Percentiles rank a stretch among this genome's conserved stretches.
These are phyloP conservation scores for Ammodytes marinus DNA, from an alignment of 2,113 vertebrate species.

Conservation along the genomic window DNA sequence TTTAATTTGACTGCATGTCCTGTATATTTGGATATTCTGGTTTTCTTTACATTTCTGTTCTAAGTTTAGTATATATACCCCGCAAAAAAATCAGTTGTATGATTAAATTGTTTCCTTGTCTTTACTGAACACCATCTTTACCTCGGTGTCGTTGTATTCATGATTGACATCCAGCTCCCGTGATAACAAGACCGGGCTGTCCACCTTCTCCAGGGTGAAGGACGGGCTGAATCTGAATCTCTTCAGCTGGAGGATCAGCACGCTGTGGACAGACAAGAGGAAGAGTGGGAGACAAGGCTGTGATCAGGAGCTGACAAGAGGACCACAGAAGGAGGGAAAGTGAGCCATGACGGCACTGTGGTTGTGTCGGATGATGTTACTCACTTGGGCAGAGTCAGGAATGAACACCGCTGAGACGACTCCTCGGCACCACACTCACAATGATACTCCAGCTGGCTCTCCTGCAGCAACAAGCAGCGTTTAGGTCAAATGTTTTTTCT, in stretches of 20 bases:
- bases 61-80: not conserved
- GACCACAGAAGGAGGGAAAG: constrained; percentile 2
- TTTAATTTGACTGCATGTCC: too few relatives aligned
- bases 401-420: not conserved
- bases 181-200: not conserved
- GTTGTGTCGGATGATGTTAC: not conserved
- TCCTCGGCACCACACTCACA: not conserved
- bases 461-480: not conserved
- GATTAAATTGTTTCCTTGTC: not conserved
- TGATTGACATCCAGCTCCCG: not conserved
- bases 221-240: not conserved
- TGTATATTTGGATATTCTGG: not conserved
- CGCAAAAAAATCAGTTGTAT: not conserved
- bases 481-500: not conserved
- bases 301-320: not conserved
- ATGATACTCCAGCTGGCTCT: not conserved
- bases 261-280: not conserved
- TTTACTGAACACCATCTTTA: not conserved
- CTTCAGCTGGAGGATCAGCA: constrained; percentile 20
- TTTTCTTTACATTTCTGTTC: not conserved
- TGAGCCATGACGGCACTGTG: not conserved
- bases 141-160: not conserved
- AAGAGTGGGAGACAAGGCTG: not conserved
- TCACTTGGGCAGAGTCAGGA: constrained; percentile 9
- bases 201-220: not conserved